These are phyloP conservation scores for Oryzias dopingdopingensis DNA, from an alignment of 2,797 vertebrate genomes.

Conservation along the genomic window DNA sequence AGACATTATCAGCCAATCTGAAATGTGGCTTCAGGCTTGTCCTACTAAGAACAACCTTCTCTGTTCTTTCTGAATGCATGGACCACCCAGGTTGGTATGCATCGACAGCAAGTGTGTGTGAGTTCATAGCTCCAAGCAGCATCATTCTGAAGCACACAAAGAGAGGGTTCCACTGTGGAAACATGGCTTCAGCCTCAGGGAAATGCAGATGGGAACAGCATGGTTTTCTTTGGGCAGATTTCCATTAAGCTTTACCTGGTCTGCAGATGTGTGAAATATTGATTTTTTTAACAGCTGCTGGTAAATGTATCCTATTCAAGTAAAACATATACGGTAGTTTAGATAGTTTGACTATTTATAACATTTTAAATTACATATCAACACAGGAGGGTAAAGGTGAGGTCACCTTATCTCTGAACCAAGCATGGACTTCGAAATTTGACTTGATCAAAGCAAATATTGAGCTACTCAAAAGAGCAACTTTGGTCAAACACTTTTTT, in stretches of 20 bases:
- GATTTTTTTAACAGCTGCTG: conserved; percentile 22
- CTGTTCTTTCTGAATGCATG: conserved; percentile 20
- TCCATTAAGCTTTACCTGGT: conserved; percentile 40
- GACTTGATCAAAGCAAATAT: conserved; percentile 52
- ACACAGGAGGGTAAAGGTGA: too few relatives aligned
- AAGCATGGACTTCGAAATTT: conserved; percentile 59
- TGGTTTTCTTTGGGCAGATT: conserved; percentile 43
- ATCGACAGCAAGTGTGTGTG: conserved; percentile 15
- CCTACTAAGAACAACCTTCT: conserved; percentile 14
- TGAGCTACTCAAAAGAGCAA: conserved; percentile 40
- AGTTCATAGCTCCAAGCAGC: conserved; percentile 38
- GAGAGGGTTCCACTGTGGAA: conserved; percentile 18
- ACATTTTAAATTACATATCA: too few relatives aligned
- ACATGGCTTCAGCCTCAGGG: conserved; percentile 19
- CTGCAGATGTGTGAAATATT: conserved; percentile 32
- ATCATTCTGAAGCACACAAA: conserved; percentile 26
- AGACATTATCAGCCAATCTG: conserved; percentile 7
- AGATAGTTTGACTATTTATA: neutral
- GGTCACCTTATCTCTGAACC: neutral
- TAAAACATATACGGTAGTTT: neutral
- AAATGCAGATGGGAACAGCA: conserved; percentile 41
- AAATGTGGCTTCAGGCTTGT: conserved; percentile 15
- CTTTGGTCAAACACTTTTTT: conserved; percentile 12
- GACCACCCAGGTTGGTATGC: conserved; percentile 46
- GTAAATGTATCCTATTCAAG: neutral